A percentile compares a stretch with the other conserved stretches of the same genome.
phyloP scores from a whole-genome alignment of 2,888 invertebrate genomes.

The Acutogordius australiensis region DNA sequence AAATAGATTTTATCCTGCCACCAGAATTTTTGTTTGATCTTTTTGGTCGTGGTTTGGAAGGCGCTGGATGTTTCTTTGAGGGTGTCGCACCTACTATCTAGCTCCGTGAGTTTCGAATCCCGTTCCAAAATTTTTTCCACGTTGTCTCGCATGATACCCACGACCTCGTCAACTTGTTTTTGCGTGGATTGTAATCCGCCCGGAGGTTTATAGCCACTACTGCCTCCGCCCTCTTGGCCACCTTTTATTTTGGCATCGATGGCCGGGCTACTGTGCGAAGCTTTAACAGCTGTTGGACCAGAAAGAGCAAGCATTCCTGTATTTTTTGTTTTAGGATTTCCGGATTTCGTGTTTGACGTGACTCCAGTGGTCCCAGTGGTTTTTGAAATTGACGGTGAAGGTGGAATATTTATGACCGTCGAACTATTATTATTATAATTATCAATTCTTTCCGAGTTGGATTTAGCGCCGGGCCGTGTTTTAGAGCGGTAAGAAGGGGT shows the following conservation, averaged over 20 bases:
- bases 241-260: not conserved
- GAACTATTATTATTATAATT: too few relatives aligned
- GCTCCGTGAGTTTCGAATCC: not conserved
- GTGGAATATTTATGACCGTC: too few relatives aligned
- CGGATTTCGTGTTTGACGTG: too few relatives aligned
- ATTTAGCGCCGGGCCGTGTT: too few relatives aligned
- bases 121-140: constrained; percentile 5
- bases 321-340: too few relatives aligned
- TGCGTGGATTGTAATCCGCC: not conserved
- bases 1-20: constrained; percentile 9
- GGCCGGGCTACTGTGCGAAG: not conserved
- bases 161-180: constrained; percentile 6
- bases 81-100: not conserved
- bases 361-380: too few relatives aligned
- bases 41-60: not conserved
- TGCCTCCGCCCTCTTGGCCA: not conserved
- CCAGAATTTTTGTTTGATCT: not conserved
- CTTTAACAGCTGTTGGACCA: too few relatives aligned
- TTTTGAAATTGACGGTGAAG: too few relatives aligned
- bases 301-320: too few relatives aligned
- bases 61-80: not conserved
- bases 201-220: too few relatives aligned
- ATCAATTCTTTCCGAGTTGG: too few relatives aligned
- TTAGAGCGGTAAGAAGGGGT: too few relatives aligned
- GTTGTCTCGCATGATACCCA: not conserved